Conservation (phyloP, 2,888 invertebrate genomes). For the Crossocerus cetratus region DNA sequence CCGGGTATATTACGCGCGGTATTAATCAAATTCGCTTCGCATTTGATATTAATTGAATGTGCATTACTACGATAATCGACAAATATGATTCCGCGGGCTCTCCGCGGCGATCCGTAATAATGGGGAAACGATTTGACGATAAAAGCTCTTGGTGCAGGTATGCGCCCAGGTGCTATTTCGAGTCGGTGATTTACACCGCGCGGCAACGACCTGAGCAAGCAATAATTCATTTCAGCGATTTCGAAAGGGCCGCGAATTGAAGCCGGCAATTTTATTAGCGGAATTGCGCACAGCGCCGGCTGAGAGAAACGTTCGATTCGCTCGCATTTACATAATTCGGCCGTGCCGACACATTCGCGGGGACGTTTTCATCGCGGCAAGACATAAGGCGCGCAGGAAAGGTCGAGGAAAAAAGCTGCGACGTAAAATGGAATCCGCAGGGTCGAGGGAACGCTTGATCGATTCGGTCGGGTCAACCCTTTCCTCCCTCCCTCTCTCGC, state of each 20-base stretch:
- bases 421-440: constrained; percentile 14
- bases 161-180: background rate
- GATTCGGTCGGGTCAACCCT: constrained; percentile 61
- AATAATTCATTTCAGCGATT: too few species aligned
- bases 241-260: too few species aligned
- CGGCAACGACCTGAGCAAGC: background rate
- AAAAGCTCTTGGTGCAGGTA: background rate
- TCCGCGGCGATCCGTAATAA: background rate
- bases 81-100: background rate
- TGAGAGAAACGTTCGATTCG: too few species aligned
- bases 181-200: background rate
- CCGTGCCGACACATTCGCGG: constrained; percentile 27
- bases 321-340: constrained; percentile 42
- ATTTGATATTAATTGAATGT: constrained; percentile 34
- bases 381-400: constrained; percentile 24
- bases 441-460: constrained; percentile 58
- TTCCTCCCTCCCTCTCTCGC: constrained; percentile 34
- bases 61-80: constrained; percentile 16
- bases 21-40: constrained; percentile 25
- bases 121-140: background rate
- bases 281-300: background rate
- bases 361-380: background rate
- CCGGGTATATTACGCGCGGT: background rate
- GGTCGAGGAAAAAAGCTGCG: constrained; percentile 12
- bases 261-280: too few species aligned